A percentile compares a stretch with the other conserved stretches of the same genome.
phyloP scores from a whole-genome alignment of 2,113 vertebrate species.

The Perca schrenkii region DNA sequence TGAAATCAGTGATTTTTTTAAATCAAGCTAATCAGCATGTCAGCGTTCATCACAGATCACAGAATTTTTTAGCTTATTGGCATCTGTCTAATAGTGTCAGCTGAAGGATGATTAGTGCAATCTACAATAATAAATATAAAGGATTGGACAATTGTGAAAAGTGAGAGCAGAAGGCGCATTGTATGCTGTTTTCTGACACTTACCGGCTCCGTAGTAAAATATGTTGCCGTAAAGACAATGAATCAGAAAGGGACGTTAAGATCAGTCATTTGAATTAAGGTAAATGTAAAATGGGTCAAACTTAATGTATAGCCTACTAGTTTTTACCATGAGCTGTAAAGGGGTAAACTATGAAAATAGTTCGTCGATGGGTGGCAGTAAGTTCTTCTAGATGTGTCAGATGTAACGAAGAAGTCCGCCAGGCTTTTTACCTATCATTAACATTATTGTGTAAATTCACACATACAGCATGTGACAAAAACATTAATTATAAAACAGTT shows the following conservation, averaged over 20 bases:
- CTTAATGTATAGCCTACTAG: background rate
- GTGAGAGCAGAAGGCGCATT: background rate
- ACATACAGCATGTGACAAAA: too few species aligned
- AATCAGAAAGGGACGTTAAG: too few species aligned
- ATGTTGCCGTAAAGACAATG: background rate
- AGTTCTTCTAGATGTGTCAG: background rate
- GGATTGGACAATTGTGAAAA: background rate
- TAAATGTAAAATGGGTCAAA: background rate
- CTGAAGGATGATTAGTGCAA: background rate
- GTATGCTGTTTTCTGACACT: background rate
- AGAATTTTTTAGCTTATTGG: too few species aligned
- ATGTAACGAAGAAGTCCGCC: conserved; percentile 22
- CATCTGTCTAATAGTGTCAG: background rate
- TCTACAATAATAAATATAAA: background rate
- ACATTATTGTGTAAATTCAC: too few species aligned
- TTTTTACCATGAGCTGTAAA: too few species aligned
- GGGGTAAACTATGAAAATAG: background rate
- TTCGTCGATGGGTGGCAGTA: conserved; percentile 35
- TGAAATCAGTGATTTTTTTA: background rate
- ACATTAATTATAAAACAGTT: too few species aligned
- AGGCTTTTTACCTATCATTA: background rate
- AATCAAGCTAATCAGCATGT: background rate
- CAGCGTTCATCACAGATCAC: background rate
- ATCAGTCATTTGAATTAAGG: background rate
- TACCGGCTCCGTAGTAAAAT: background rate